These are phyloP conservation scores for Bradypodion ventrale DNA, from an alignment of 2,797 vertebrate species.

Conservation along the genomic window DNA sequence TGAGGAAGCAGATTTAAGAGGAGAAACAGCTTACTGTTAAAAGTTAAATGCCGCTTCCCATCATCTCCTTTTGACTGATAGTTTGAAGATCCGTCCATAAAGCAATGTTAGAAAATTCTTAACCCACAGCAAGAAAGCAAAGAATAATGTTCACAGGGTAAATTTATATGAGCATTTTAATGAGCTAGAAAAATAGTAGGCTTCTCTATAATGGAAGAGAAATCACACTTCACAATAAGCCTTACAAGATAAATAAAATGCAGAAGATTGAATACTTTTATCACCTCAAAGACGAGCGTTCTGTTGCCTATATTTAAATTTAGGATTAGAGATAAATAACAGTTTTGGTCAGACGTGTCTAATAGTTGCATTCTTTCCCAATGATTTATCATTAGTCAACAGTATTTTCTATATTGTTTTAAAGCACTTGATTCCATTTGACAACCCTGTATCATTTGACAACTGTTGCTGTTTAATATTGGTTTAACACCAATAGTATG, in stretches of 20 bases:
- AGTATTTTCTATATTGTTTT: constrained; percentile 47
- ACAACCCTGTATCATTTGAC: constrained; percentile 48
- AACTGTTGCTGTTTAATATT: constrained; percentile 17
- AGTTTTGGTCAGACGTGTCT: constrained; percentile 25
- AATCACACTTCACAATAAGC: neutral
- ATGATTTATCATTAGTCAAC: constrained; percentile 27
- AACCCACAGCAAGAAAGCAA: neutral
- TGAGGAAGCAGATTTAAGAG: neutral
- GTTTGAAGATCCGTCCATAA: neutral
- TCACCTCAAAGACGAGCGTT: neutral
- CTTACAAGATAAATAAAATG: neutral
- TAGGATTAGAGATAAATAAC: neutral
- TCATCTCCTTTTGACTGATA: neutral
- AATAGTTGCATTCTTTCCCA: constrained; percentile 38
- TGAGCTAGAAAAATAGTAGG: neutral
- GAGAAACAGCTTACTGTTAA: neutral
- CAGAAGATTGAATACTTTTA: neutral
- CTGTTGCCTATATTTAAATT: neutral
- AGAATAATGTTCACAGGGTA: neutral
- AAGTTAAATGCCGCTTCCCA: neutral
- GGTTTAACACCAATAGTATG: neutral
- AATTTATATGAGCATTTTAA: too few relatives aligned
- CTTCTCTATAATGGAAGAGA: neutral
- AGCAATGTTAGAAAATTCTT: neutral
- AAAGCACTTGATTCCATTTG: constrained; percentile 60